Base-by-base conservation (phyloP, 1,140 invertebrate species). In the Maconellicoccus hirsutus region DNA sequence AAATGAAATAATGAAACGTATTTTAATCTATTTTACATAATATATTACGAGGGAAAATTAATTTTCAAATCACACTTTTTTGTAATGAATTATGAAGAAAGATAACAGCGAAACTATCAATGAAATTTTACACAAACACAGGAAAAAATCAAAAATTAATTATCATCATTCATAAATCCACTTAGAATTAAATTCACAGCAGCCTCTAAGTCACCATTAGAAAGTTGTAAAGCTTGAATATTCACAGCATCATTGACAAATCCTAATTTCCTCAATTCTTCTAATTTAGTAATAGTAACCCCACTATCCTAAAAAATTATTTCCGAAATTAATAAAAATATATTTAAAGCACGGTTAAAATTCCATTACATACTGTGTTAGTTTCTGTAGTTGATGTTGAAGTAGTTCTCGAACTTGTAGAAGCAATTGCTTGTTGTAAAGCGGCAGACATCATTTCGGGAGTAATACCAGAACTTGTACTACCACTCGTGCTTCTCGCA, bases 261-360 rank as follows among this genome's bases (percentile, higher is more conserved):
- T 59, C 94, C 94, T 86, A 97, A 91, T 73, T 88, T 86, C 33
- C 89, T 83, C 83, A 97, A 87, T 77, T 93, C 89, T 63, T 91
- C 87, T 71, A 97, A 80, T 78, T 96, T 90, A 73, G 72, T 27
- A n/a, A 71, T 10, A 74, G 78, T 23, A 23, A 33, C 29, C 1
- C 39, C 38, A 71, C 19, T 52, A 29, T 70, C 38, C 7, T 33
- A 0, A 23, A 27, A 69, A 16, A n/a, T n/a, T n/a, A n/a, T n/a
- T n/a, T n/a, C n/a, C n/a, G n/a, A n/a, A n/a, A n/a, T n/a, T n/a
- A n/a, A n/a, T n/a, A n/a, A n/a, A n/a, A n/a, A n/a, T n/a, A n/a
- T n/a, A n/a, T n/a, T n/a, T n/a, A n/a, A n/a, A 29, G 19, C 33
- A 25, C 6, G 10, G 25, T 25, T 26, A 10, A 66, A 66, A 66